These are phyloP conservation scores for Platichthys stellatus DNA, from an alignment of 2,113 vertebrate species.

Conservation along the genomic window DNA sequence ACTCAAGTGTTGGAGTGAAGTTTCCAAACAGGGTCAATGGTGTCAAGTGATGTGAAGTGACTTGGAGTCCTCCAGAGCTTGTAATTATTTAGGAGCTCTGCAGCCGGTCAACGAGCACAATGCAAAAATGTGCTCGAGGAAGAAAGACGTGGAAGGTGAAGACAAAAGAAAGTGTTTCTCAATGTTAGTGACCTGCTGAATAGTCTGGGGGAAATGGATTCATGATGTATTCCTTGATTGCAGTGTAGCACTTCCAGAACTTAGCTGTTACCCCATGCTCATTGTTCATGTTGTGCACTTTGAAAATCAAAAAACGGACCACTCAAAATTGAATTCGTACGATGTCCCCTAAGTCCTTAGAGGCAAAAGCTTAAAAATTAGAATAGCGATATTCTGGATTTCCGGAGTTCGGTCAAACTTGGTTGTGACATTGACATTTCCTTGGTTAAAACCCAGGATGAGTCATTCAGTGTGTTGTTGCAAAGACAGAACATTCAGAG, in stretches of 20 bases:
- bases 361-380: no score
- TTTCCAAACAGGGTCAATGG: constrained; percentile 54
- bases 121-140: constrained; percentile 41
- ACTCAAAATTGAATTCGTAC: no score
- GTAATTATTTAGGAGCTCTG: constrained; percentile 44
- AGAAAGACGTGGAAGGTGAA: constrained; percentile 34
- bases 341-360: no score
- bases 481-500: no score
- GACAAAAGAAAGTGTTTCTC: constrained; percentile 67
- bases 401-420: no score
- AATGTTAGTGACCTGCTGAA: constrained; percentile 43
- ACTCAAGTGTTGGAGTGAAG: constrained; percentile 42
- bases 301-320: neutral
- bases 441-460: no score
- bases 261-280: no score
- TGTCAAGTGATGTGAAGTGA: constrained; percentile 54
- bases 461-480: no score
- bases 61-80: constrained; percentile 38
- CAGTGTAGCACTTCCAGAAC: neutral
- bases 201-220: constrained; percentile 25
- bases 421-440: no score
- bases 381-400: no score
- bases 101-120: constrained; percentile 38
- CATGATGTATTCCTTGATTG: constrained; percentile 24
- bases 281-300: no score